Evolutionary conservation across 2,888 invertebrate genomes (phyloP).

Genomic region (Sphaeridia pumilis): DNA sequence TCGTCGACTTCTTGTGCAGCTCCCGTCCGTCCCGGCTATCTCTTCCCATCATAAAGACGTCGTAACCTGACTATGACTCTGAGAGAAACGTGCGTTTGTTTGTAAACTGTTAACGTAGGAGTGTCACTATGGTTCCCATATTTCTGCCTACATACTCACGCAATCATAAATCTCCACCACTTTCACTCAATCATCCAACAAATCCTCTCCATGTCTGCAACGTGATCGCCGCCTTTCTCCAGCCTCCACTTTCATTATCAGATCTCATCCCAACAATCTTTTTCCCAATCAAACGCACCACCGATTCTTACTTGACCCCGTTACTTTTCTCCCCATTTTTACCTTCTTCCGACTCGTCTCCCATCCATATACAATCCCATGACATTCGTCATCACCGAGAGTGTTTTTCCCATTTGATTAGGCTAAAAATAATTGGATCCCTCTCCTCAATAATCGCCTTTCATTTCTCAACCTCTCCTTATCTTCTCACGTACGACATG

Average conservation of each 20-base stretch:
- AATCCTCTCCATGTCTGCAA: too few relatives aligned
- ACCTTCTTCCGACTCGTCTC: background rate
- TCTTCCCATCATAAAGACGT: too few relatives aligned
- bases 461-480: too few relatives aligned
- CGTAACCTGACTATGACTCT: too few relatives aligned
- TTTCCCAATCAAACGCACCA: background rate
- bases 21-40: too few relatives aligned
- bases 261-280: background rate
- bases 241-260: background rate
- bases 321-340: background rate
- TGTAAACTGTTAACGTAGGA: slow-evolving; percentile 1
- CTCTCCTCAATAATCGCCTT: too few relatives aligned
- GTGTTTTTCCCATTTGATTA: too few relatives aligned
- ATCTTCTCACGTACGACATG: too few relatives aligned
- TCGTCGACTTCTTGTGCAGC: too few relatives aligned
- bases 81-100: too few relatives aligned
- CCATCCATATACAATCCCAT: background rate
- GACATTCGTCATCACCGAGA: background rate
- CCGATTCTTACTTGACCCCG: background rate
- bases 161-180: background rate
- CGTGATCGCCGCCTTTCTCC: too few relatives aligned
- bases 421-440: too few relatives aligned
- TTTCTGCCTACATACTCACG: slow-evolving; percentile 1
- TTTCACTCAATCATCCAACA: slow-evolving; percentile 2
- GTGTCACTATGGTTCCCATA: background rate